Evolutionary conservation across 2,113 vertebrate genomes (phyloP).

Genomic region (Hyperopisus bebe): DNA sequence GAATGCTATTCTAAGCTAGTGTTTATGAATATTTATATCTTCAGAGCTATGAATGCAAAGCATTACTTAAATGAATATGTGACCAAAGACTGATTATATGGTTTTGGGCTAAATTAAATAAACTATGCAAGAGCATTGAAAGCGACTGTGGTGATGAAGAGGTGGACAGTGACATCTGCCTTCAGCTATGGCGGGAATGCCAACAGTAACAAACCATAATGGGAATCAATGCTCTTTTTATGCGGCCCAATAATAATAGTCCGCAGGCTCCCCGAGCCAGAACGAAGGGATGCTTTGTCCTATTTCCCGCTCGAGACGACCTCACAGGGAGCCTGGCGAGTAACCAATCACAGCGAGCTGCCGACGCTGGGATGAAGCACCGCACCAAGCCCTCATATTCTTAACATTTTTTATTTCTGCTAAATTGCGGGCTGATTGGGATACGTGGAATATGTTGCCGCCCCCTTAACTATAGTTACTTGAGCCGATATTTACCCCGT

Average conservation of each 20-base stretch:
- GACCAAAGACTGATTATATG: neutral
- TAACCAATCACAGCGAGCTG: neutral
- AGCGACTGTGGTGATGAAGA: constrained; percentile 28
- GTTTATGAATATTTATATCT: neutral
- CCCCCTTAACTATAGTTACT: neutral
- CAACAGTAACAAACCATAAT: constrained; percentile 35
- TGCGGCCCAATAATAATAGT: constrained; percentile 21
- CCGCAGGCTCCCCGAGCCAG: neutral
- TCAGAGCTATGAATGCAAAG: neutral
- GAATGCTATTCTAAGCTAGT: neutral
- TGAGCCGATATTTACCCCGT: neutral
- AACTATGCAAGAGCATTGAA: neutral
- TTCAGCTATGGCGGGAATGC: constrained; percentile 22
- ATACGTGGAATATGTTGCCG: neutral
- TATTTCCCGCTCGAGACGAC: neutral
- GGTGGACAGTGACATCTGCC: constrained; percentile 29
- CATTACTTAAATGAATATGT: neutral
- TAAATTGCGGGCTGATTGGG: neutral
- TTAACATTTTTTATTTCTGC: neutral
- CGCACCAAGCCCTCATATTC: neutral
- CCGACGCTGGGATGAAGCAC: neutral
- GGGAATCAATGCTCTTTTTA: constrained; percentile 36
- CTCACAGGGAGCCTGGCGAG: neutral
- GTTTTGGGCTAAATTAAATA: constrained; percentile 3
- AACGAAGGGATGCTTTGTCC: neutral